phyloP scores from a whole-genome alignment of 2,113 vertebrate genomes.

The Motacilla tschutschensis region DNA sequence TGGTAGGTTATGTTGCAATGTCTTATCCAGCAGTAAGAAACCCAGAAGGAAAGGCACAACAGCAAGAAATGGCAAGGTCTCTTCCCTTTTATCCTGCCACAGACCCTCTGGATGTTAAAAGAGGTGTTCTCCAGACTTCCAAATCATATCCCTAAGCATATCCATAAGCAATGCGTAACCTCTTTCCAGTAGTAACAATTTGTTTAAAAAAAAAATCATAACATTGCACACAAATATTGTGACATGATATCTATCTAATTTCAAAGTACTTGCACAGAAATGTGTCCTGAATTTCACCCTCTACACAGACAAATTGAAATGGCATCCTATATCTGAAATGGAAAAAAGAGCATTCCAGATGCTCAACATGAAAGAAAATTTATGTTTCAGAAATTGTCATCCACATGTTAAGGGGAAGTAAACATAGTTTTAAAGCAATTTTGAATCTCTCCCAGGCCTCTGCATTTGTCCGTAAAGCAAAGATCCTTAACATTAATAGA shows the following conservation, averaged over 20 bases:
- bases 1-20: background rate
- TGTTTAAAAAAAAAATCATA: background rate
- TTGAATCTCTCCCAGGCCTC: background rate
- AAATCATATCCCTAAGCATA: background rate
- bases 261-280: background rate
- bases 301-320: background rate
- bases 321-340: background rate
- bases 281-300: background rate
- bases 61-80: background rate
- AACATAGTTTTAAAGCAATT: background rate
- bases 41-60: background rate
- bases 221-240: background rate
- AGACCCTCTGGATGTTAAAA: background rate
- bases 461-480: background rate
- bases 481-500: background rate
- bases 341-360: background rate
- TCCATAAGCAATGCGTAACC: fast-evolving
- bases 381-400: background rate
- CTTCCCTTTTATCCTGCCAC: background rate
- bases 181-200: background rate
- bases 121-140: background rate
- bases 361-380: background rate
- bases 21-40: background rate
- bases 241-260: background rate
- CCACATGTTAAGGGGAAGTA: background rate